Percentiles rank a stretch among this genome's conserved stretches.
phyloP scores from a whole-genome alignment of 2,113 vertebrate species.

The Leucopternis melanops region DNA sequence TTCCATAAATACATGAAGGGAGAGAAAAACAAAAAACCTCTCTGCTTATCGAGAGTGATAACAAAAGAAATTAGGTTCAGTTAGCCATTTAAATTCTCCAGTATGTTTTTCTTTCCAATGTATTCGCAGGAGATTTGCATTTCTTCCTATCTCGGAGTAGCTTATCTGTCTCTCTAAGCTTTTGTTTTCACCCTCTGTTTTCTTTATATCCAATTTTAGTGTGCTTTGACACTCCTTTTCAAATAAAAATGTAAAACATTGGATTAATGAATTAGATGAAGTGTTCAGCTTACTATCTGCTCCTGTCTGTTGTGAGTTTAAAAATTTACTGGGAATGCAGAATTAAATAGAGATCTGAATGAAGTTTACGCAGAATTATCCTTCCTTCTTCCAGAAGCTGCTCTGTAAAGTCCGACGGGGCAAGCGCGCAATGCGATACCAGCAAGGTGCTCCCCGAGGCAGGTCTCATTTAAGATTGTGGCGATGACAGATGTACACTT shows the following conservation, averaged over 20 bases:
- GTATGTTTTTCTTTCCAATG: background rate
- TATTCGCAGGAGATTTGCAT: background rate
- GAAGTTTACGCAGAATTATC: background rate
- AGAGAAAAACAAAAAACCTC: background rate
- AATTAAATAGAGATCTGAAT: background rate
- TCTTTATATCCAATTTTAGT: background rate
- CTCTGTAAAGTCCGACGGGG: background rate
- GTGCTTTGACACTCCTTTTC: constrained; percentile 8
- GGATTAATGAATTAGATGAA: background rate
- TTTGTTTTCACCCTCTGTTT: background rate
- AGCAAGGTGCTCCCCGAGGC: background rate
- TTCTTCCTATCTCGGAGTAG: background rate
- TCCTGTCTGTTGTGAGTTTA: background rate
- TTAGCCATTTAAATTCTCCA: background rate
- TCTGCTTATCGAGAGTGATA: background rate
- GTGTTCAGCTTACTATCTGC: background rate
- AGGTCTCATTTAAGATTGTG: background rate
- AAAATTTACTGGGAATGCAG: background rate
- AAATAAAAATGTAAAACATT: constrained; percentile 20
- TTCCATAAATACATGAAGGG: background rate
- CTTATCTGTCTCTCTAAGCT: background rate
- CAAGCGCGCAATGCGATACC: accelerated
- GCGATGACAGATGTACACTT: background rate
- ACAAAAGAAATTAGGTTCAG: constrained; percentile 15
- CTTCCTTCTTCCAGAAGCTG: background rate